Percentiles rank a stretch among this genome's conserved stretches.
phyloP scores from a whole-genome alignment of 2,797 vertebrate species.

The Leptatherina wallacei region DNA sequence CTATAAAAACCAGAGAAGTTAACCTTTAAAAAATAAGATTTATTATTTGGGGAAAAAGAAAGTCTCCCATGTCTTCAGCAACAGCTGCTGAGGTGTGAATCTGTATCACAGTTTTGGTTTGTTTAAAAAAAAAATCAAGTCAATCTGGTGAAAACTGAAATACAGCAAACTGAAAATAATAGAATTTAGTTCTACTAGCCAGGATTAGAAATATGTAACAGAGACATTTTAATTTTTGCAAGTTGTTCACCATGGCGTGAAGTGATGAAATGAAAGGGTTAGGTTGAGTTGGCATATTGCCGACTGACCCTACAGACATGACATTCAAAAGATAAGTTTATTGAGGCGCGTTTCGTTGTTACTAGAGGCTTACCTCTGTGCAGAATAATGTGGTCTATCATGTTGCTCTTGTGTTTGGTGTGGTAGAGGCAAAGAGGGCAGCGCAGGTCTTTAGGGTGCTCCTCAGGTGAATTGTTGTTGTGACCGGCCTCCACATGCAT shows the following conservation, averaged over 20 bases:
- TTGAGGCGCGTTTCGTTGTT: background rate
- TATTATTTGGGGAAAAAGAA: too few species aligned
- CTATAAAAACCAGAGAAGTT: too few species aligned
- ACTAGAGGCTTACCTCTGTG: slow-evolving; percentile 87
- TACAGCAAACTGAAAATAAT: background rate
- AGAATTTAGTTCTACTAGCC: background rate
- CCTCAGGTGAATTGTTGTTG: slow-evolving; percentile 86
- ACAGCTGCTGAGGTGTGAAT: too few species aligned
- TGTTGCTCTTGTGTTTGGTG: slow-evolving; percentile 98
- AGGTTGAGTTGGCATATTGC: too few species aligned
- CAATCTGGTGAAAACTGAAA: background rate
- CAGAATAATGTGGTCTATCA: slow-evolving; percentile 98
- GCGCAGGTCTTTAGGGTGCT: slow-evolving; percentile 93
- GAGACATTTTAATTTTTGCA: too few species aligned
- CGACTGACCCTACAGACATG: too few species aligned
- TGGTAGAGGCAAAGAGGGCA: slow-evolving; percentile 99
- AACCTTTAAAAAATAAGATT: too few species aligned
- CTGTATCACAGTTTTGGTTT: background rate
- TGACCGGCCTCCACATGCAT: slow-evolving; percentile 97
- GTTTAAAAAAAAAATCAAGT: background rate
- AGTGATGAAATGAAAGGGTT: too few species aligned
- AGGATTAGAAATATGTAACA: background rate
- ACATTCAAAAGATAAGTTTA: too few species aligned
- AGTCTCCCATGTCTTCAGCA: too few species aligned
- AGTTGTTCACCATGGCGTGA: background rate